Conservation (phyloP, 2,888 invertebrate genomes). For the Amaurobius ferox region DNA sequence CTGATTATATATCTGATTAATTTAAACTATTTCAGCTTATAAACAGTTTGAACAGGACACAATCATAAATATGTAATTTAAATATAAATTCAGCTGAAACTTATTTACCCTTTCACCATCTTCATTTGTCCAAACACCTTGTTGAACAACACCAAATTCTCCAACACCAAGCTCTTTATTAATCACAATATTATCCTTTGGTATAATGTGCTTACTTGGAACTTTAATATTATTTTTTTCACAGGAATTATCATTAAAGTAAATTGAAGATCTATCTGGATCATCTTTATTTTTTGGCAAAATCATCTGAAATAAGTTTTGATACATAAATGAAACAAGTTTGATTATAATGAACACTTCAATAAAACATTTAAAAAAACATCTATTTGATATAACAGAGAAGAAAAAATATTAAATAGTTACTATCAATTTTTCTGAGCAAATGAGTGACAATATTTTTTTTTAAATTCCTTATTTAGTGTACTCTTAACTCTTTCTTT, state of each 20-base stretch:
- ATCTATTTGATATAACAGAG: too few relatives aligned
- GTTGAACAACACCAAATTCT: slow-evolving; percentile 98
- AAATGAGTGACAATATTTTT: too few relatives aligned
- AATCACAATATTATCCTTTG: slow-evolving; percentile 92
- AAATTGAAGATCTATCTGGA: slow-evolving; percentile 59
- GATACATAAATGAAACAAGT: too few relatives aligned
- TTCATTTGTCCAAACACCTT: slow-evolving; percentile 95
- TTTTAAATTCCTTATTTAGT: too few relatives aligned
- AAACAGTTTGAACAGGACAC: too few relatives aligned
- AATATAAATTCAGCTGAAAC: neutral
- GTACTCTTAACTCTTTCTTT: too few relatives aligned
- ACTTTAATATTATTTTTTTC: slow-evolving; percentile 60
- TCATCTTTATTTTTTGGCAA: slow-evolving; percentile 70
- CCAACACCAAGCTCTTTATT: slow-evolving; percentile 97
- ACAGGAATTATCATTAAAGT: slow-evolving; percentile 43
- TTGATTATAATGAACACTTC: too few relatives aligned
- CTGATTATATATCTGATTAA: too few relatives aligned
- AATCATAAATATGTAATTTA: neutral
- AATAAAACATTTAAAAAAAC: too few relatives aligned
- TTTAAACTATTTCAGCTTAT: too few relatives aligned
- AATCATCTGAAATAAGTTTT: slow-evolving; percentile 68
- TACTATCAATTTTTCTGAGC: too few relatives aligned
- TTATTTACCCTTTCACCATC: slow-evolving; percentile 88
- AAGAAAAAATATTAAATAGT: too few relatives aligned
- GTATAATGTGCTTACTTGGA: slow-evolving; percentile 86